These are phyloP conservation scores for Lasius fuliginosus DNA, from an alignment of 2,888 invertebrate species.

Conservation along the genomic window DNA sequence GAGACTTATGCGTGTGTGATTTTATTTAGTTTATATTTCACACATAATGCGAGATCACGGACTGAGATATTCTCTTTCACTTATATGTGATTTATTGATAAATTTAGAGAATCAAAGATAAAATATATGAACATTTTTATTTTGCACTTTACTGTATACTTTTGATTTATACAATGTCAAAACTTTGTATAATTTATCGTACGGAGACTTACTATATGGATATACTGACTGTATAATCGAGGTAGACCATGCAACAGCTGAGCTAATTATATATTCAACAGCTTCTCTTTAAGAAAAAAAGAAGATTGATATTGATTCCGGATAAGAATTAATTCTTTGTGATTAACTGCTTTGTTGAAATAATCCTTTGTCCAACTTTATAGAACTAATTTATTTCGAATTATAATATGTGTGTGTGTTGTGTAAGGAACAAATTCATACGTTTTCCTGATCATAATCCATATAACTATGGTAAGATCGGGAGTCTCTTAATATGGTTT, in stretches of 20 bases:
- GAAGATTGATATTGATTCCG: background rate
- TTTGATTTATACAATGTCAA: background rate
- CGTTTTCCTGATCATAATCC: background rate
- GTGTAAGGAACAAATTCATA: background rate
- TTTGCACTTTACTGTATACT: background rate
- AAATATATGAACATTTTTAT: background rate
- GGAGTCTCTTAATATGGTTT: background rate
- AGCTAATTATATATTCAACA: background rate
- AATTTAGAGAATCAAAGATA: background rate
- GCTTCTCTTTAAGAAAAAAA: background rate
- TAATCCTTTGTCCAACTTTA: background rate
- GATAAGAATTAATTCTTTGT: background rate
- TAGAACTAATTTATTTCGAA: slow-evolving; percentile 2
- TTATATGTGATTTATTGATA: slow-evolving; percentile 4
- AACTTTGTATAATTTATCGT: background rate
- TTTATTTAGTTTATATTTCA: slow-evolving; percentile 8
- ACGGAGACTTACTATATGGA: background rate
- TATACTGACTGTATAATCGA: slow-evolving; percentile 17
- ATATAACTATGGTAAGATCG: background rate
- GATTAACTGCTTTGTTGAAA: background rate
- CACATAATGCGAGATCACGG: background rate
- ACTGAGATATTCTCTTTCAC: background rate
- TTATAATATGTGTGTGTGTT: background rate
- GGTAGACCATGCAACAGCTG: slow-evolving; percentile 13
- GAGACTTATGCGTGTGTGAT: background rate